These are phyloP conservation scores for Antechinus flavipes DNA, from an alignment of 2,113 vertebrate genomes.

Conservation along the genomic window DNA sequence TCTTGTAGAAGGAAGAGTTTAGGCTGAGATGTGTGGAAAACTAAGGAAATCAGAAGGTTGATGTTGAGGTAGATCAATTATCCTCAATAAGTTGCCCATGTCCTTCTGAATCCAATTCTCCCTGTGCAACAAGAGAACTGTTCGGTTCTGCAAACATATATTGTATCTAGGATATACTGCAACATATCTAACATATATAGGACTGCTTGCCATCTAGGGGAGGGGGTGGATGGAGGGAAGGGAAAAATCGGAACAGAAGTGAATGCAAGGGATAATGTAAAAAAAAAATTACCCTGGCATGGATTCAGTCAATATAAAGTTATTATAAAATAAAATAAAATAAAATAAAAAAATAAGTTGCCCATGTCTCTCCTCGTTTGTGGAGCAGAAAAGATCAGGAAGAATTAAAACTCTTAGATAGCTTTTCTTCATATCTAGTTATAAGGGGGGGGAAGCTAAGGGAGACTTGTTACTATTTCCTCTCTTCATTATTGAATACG, in stretches of 20 bases:
- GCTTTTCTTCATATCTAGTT: neutral
- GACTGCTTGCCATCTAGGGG: no score
- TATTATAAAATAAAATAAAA: no score
- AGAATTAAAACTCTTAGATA: neutral
- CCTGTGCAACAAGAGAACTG: no score
- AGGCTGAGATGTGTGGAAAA: neutral
- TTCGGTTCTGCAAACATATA: no score
- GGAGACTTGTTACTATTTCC: neutral
- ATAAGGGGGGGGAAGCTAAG: neutral
- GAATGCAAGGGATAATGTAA: no score
- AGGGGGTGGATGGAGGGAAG: no score
- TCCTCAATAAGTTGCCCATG: neutral
- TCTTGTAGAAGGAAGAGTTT: neutral
- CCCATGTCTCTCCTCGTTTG: neutral
- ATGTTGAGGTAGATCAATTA: neutral
- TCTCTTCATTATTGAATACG: neutral
- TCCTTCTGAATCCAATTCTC: no score
- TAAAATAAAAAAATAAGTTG: neutral
- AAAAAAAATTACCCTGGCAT: no score
- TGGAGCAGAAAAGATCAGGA: neutral
- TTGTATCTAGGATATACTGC: no score
- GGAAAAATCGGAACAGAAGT: no score
- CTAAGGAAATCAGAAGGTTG: neutral
- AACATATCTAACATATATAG: no score
- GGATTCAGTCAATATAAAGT: no score